Evolutionary conservation across 2,113 vertebrate genomes (phyloP).

Genomic region (Craseonycteris thonglongyai): DNA sequence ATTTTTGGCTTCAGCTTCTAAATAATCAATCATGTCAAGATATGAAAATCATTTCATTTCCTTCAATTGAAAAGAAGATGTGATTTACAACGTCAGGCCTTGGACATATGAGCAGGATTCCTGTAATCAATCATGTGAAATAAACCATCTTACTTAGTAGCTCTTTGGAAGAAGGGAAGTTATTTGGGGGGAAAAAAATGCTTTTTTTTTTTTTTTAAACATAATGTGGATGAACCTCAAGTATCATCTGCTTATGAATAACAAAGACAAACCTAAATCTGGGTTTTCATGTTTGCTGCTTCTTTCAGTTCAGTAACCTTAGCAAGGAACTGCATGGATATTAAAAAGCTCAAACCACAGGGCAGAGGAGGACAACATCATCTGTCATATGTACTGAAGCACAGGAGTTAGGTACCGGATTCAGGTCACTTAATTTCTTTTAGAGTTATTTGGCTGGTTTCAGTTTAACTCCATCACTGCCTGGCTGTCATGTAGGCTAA

Average conservation of each 20-base stretch:
- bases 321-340: not conserved
- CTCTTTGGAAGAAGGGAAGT: slow-evolving; percentile 63
- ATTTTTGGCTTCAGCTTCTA: slow-evolving; percentile 78
- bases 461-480: not conserved
- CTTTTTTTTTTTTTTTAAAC: not conserved
- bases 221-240: slow-evolving; percentile 19
- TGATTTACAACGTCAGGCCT: slow-evolving; percentile 76
- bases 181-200: not conserved
- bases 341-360: not conserved
- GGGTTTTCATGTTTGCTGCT: not conserved
- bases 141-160: slow-evolving; percentile 78
- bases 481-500: not conserved
- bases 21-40: slow-evolving; percentile 81
- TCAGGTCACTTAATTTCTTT: not conserved
- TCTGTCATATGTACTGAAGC: not conserved
- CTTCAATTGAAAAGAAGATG: slow-evolving; percentile 81
- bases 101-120: slow-evolving; percentile 72
- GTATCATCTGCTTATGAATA: not conserved
- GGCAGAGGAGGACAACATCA: not conserved
- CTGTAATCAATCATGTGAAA: slow-evolving; percentile 80
- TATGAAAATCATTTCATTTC: slow-evolving; percentile 80
- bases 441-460: not conserved
- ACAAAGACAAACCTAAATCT: not conserved
- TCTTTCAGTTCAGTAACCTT: not conserved
- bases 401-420: not conserved